These are phyloP conservation scores for Gavialis gangeticus DNA, from an alignment of 2,113 vertebrate genomes.

Conservation along the genomic window DNA sequence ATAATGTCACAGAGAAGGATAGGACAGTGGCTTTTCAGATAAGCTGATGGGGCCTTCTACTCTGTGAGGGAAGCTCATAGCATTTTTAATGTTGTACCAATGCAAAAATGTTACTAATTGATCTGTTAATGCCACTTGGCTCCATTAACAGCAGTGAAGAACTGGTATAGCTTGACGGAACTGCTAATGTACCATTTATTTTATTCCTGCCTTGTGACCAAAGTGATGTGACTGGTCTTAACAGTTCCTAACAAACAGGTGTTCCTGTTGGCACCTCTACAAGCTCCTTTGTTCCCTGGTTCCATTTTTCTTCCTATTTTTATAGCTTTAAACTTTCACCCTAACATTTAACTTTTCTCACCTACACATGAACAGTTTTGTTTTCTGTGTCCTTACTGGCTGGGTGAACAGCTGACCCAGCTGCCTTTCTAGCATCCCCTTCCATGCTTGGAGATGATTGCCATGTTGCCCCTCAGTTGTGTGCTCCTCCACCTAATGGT, in stretches of 20 bases:
- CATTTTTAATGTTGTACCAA: not conserved
- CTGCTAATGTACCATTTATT: not conserved
- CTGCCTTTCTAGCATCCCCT: rapidly evolving
- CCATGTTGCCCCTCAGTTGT: rapidly evolving
- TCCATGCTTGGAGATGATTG: not conserved
- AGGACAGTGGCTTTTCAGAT: not conserved
- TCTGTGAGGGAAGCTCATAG: not conserved
- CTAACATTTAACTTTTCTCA: not conserved
- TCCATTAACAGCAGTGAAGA: not conserved
- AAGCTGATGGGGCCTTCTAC: not conserved
- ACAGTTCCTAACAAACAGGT: rapidly evolving
- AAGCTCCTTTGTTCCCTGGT: not conserved
- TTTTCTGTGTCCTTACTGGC: rapidly evolving
- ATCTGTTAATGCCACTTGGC: rapidly evolving
- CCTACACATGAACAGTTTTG: rapidly evolving
- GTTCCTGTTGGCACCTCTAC: not conserved
- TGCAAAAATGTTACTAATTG: not conserved
- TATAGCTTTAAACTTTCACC: not conserved
- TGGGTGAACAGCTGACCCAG: not conserved
- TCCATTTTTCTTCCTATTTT: rapidly evolving
- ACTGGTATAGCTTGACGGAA: rapidly evolving
- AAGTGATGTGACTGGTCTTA: rapidly evolving
- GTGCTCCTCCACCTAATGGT: rapidly evolving
- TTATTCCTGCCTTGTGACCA: not conserved
- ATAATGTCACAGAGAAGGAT: too few species aligned